Evolutionary conservation across 2,888 invertebrate species (phyloP).

Genomic region (Rhogogaster chlorosoma): DNA sequence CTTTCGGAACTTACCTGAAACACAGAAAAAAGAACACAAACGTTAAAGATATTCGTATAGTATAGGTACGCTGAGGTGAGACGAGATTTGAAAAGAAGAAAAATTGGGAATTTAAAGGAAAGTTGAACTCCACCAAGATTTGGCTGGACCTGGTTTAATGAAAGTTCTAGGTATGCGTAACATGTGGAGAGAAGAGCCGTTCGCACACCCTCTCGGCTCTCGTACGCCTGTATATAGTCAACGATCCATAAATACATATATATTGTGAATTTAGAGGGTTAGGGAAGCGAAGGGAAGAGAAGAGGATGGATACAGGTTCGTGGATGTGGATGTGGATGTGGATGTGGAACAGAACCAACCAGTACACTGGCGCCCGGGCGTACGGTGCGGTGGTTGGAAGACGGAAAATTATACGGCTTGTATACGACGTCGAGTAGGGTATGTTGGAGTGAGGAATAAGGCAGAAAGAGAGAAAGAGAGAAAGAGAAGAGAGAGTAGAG

Average conservation of each 20-base stretch:
- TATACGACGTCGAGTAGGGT: slow-evolving; percentile 14
- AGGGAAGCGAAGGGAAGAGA: slow-evolving; percentile 57
- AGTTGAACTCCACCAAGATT: not conserved
- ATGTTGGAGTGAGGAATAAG: not conserved
- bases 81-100: not conserved
- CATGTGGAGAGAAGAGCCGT: not conserved
- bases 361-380: not conserved
- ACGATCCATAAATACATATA: slow-evolving; percentile 66
- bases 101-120: not conserved
- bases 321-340: slow-evolving; percentile 5
- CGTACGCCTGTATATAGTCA: slow-evolving; percentile 55
- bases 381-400: slow-evolving; percentile 29
- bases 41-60: not conserved
- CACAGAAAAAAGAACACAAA: not conserved
- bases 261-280: slow-evolving; percentile 70
- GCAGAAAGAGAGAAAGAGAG: slow-evolving; percentile 3
- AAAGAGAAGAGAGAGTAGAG: slow-evolving; percentile 11
- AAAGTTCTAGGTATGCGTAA: not conserved
- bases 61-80: not conserved
- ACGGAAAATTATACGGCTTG: slow-evolving; percentile 49
- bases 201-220: not conserved
- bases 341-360: slow-evolving; percentile 25
- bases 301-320: slow-evolving; percentile 47
- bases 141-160: not conserved
- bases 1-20: slow-evolving; percentile 35